A percentile compares a stretch with the other conserved stretches of the same genome.
Conservation (phyloP, 2,797 vertebrate species). For the Champsocephalus gunnari region DNA sequence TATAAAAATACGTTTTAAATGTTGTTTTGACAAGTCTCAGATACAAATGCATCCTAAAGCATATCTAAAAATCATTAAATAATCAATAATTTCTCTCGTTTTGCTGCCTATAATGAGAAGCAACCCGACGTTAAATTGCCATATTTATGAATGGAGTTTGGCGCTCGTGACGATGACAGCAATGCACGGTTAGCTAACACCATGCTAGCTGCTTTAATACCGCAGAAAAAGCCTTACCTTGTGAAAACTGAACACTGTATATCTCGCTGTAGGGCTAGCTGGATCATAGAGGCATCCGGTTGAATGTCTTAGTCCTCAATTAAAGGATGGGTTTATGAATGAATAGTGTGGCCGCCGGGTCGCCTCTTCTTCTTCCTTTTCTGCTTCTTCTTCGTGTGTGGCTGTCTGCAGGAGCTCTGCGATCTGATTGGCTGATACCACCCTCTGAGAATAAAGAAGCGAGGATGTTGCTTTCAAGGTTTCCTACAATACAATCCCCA, state of each 20-base stretch:
- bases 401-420: constrained; percentile 1
- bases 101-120: fast-evolving
- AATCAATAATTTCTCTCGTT: fast-evolving
- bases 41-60: fast-evolving
- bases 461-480: constrained; percentile 57
- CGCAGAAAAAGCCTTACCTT: constrained; percentile 69
- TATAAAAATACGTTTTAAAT: fast-evolving
- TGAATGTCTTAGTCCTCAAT: constrained; percentile 34
- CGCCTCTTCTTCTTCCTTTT: background rate
- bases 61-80: fast-evolving
- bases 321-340: constrained; percentile 17
- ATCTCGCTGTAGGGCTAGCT: constrained; percentile 60
- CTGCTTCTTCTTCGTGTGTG: background rate
- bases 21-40: fast-evolving
- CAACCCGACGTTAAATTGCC: constrained; percentile 12
- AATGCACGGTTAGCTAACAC: constrained; percentile 47
- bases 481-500: constrained; percentile 1
- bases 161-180: constrained; percentile 16
- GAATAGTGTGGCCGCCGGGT: constrained; percentile 22
- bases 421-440: constrained; percentile 40
- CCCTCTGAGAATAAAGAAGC: constrained; percentile 55
- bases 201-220: constrained; percentile 20
- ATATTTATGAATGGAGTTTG: constrained; percentile 42
- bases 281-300: constrained; percentile 82
- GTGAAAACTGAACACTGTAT: constrained; percentile 66